A percentile compares a stretch with the other conserved stretches of the same genome.
Conservation (phyloP, 2,113 vertebrate species). For the Centrocercus urophasianus region DNA sequence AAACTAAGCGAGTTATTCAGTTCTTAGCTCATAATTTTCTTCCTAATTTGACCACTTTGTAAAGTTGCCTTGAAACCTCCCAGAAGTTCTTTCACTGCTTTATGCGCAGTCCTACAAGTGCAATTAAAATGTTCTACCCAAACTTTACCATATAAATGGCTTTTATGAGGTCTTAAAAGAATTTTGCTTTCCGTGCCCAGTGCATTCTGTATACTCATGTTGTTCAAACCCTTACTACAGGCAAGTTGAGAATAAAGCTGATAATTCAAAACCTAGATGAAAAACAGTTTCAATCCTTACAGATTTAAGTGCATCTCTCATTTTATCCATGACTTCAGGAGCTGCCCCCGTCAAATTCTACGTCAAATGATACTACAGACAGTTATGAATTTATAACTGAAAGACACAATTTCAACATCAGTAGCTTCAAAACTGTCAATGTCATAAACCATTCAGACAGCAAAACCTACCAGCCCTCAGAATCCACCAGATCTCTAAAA, state of each 20-base stretch:
- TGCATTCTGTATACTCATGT: neutral
- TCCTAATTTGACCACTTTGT: slow-evolving; percentile 15
- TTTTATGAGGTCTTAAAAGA: slow-evolving; percentile 13
- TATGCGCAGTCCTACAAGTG: neutral
- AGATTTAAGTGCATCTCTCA: neutral
- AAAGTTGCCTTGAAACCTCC: slow-evolving; percentile 14
- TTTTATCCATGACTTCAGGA: slow-evolving; percentile 6
- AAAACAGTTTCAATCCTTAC: neutral
- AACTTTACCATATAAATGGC: neutral
- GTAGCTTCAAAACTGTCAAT: neutral
- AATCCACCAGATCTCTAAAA: neutral
- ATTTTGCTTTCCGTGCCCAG: neutral
- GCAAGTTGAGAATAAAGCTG: neutral
- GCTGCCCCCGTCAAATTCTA: neutral
- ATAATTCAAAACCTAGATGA: neutral
- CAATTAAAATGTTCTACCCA: neutral
- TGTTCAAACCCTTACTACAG: neutral
- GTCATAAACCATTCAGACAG: neutral
- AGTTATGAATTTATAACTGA: neutral
- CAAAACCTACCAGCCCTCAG: neutral
- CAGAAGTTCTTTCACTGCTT: slow-evolving; percentile 4
- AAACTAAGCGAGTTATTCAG: neutral
- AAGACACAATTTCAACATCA: neutral
- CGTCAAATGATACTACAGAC: neutral
- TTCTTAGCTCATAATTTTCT: neutral